Base-by-base conservation (phyloP, 2,113 vertebrate species). In the Solea solea region DNA sequence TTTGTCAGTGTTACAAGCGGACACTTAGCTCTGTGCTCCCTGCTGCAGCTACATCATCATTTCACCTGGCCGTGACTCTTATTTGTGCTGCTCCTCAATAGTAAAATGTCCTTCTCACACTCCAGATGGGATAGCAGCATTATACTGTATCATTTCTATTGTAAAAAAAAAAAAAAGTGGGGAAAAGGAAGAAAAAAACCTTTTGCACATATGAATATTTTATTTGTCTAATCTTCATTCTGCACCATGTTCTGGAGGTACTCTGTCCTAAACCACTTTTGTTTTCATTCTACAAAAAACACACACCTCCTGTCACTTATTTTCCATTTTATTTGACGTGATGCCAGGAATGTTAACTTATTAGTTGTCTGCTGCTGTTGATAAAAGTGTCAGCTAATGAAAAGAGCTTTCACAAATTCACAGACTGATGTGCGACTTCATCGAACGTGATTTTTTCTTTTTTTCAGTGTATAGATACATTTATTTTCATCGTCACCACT, bases 1-100 rank as follows among this genome's bases (percentile, higher is more conserved):
- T 49, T 54, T 13, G 1, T 64, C 62, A 76, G 80, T 49, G 67
- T 53, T 80, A 57, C 73, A 48, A 52, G 44, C 3, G 0, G 42
- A 55, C 71, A 64, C 76, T 86, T 74, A 85, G 66, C 74, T 68
- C 53, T 28, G 53, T 7, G 1, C 55, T 81, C 78, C 76, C 76
- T 60, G 74, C 14, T 27, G 88, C 68, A 50, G 59, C 51, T 21
- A 55, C 15, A 13, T 73, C 69, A 63, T 74, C 15, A 3, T 61
- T 72, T 84, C 81, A 81, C 76, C 74, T 82, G 77, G 70, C 63
- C 72, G 62, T 72, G 74, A 66, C 82, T 76, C 39, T 11, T 66
- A 21, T 60, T 46, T 73, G 63, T 28, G 2, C 57, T 28, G 15
- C 39, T 75, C 50, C 69, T 53, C 27, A 56, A 49, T 72, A 72